These are phyloP conservation scores for Hyperoodon ampullatus DNA, from an alignment of 2,113 vertebrate species.

Conservation along the genomic window DNA sequence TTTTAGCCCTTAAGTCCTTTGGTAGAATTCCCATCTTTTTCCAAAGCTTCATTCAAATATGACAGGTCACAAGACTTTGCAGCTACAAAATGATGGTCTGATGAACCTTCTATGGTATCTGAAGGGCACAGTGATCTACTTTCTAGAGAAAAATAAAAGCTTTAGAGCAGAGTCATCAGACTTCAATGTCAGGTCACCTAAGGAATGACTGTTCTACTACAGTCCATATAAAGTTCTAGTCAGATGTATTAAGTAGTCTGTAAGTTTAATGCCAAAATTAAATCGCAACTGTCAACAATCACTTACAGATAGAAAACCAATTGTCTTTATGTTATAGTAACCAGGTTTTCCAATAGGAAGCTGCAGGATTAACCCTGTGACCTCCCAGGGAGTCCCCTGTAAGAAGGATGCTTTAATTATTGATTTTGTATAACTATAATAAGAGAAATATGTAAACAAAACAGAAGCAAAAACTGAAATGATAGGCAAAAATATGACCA, in stretches of 20 bases:
- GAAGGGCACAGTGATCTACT: not conserved
- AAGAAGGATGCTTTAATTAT: not conserved
- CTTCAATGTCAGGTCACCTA: not conserved
- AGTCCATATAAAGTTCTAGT: not conserved
- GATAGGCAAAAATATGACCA: not conserved
- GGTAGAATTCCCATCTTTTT: not conserved
- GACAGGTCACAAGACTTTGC: not conserved
- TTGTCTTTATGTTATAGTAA: not conserved
- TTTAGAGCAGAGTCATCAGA: not conserved
- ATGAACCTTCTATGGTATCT: not conserved
- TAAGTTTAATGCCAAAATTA: slow-evolving; percentile 37
- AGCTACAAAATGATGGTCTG: not conserved
- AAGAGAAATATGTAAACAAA: not conserved
- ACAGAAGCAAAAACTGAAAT: not conserved
- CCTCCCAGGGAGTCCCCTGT: not conserved
- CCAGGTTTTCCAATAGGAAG: not conserved
- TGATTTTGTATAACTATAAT: not conserved
- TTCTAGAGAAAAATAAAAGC: not conserved
- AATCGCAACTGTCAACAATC: not conserved
- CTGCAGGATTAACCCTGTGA: not conserved
- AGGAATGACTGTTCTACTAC: not conserved
- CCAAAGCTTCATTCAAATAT: not conserved
- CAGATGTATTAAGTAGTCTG: not conserved
- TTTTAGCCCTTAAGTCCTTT: not conserved
- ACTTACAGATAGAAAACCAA: not conserved